Base-by-base conservation (phyloP, 2,797 vertebrate genomes). In the Hafferia zeledoni region DNA sequence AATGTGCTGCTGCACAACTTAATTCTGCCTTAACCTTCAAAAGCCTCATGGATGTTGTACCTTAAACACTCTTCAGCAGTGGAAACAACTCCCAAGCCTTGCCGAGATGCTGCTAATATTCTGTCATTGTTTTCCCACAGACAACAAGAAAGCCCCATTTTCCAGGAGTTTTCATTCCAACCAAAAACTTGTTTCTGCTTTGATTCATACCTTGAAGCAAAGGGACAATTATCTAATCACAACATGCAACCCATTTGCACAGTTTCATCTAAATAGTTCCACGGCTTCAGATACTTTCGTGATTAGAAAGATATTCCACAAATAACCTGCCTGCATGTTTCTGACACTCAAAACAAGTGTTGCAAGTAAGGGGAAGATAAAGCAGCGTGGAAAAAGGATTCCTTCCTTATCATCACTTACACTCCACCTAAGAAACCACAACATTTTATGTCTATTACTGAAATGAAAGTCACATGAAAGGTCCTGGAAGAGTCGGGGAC, bases 211-310 rank as follows among this genome's bases (percentile, higher is more conserved):
- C 83, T 95, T 33, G 90, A 87, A 91, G 93, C 85, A 96, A 96
- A 91, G 94, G 93, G 76, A 91, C 91, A 86, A 95, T 96, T 94
- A 95, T 90, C 94, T 95, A 95, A 87, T 96, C 95, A 94, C 89
- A 94, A 94, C 85, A 93, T 22, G 91, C 94, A 70, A 79, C 22
- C 93, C 59, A 10, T 91, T 93, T 84, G 89, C 17, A 11, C 94
- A 88, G 94, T 79, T 67, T 90, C 89, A 79, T 81, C 74, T 82
- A 35, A 93, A 93, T 84, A 69, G 70, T 93, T 96, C 82, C 46
- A 11, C 76, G 69, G 89, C 94, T 76, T 86, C 94, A 91, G 76
- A 57, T 82, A 15, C 67, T 88, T 90, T 23, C 60, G 85, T 90
- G 87, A 95, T 88, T 89, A 86, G 85, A 50, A 89, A 92, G 80